Base-by-base conservation (phyloP, 1,140 invertebrate genomes). In the silkworm (Bombyx mori) region DNA sequence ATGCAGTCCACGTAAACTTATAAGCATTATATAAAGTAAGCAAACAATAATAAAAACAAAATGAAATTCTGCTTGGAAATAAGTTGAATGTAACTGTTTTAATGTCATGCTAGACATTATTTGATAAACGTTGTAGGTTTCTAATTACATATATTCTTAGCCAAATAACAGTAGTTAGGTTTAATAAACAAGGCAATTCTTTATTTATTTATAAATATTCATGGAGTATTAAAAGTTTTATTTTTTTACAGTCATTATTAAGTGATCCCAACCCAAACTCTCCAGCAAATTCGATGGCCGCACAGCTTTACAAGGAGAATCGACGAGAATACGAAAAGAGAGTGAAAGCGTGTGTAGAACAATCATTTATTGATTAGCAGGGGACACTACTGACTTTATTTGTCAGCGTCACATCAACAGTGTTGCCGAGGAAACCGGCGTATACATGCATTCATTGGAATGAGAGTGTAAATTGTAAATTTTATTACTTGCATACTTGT, bases 191-290 rank as follows among this genome's bases (percentile, higher is more conserved):
- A 35, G 2, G 4, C 26, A 35, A 35, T 5, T 35, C 4, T 35
- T 35, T 35, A 35, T 35, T 35, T 3, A 5, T 35, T 35, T 35
- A 35, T 35, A 35, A 35, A 35, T 3, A 35, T 5, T 35, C 26
- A 44, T 54, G 10, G 43, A 44, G 3, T 5, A 43, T 43, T 54
- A n/a, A 6, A 44, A 44, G 42, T 52, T 63, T 54, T 57, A 66
- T 82, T 80, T 87, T 69, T 72, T 93, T 93, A 75, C 90, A 97
- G 95, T 97, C 95, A 86, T 90, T 97, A 88, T 90, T 97, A 88
- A 96, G 96, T 92, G 97, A 98, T 89, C 97, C 97, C 63, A 98
- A 98, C 90, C 97, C 97, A 63, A 98, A 98, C 90, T 97, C 95
- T 81, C 97, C 97, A 76, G 26, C 26, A 35, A 35, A 98, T 86